These are phyloP conservation scores for Nomada ferruginata DNA, from an alignment of 2,888 invertebrate species.

Conservation along the genomic window DNA sequence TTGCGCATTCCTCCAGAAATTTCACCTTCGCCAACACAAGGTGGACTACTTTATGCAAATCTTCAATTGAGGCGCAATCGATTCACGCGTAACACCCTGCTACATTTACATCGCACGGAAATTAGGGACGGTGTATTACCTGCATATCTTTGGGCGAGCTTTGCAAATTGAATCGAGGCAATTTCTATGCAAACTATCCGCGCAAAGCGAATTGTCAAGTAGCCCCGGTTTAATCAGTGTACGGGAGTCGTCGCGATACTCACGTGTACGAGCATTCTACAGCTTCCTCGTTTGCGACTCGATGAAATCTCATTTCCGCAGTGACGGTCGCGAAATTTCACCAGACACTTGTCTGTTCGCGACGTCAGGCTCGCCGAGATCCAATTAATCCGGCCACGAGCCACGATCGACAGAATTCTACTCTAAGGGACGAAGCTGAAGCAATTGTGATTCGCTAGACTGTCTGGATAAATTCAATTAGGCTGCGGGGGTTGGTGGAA, in stretches of 20 bases:
- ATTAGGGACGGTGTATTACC: conserved; percentile 12
- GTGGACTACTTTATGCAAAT: not conserved
- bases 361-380: not conserved
- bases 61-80: not conserved
- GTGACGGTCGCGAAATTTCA: conserved; percentile 9
- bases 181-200: conserved; percentile 49
- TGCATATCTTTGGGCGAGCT: conserved; percentile 11
- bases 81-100: not conserved
- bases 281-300: conserved; percentile 21
- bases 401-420: not conserved
- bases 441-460: not conserved
- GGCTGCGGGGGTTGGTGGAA: too few relatives aligned
- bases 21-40: not conserved
- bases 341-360: not conserved
- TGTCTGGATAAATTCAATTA: not conserved
- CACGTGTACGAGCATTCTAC: not conserved
- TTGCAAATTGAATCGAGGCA: conserved; percentile 44
- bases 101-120: conserved; percentile 14
- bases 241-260: conserved; percentile 1
- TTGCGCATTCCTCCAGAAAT: too few relatives aligned
- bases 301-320: conserved; percentile 15
- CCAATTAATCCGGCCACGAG: not conserved
- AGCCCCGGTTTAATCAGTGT: conserved; percentile 48
- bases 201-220: conserved; percentile 14
- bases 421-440: not conserved